Evolutionary conservation across 2,113 vertebrate species (phyloP), one percentile per base, ranked within the genome.

Genomic region (Erythrolamprus reginae): DNA sequence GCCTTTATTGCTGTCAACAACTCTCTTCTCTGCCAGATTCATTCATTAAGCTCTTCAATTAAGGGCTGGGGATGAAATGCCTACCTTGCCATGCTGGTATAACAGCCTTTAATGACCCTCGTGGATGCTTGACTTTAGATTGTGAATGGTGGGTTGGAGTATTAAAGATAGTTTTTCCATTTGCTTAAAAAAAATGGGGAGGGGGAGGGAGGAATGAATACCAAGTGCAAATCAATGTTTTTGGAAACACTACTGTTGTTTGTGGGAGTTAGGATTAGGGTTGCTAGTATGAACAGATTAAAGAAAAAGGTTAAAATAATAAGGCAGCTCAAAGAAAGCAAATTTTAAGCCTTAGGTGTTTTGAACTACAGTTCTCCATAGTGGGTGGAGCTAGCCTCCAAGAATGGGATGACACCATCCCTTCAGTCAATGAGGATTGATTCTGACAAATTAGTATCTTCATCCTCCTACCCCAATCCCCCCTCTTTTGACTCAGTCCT

Each of bases 1-100:
- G 95, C 93, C 96, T 95, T 94, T 93, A 82, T 93, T 93, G 92
- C 95, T 89, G 87, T 55, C 55, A 33, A 88, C 48, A 5, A 61
- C 84, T 83, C 84, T 52, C 33, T 52, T 45, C n/a, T 45, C 47
- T 12, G 15, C 65, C 26, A 82, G 84, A 56, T 92, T 82, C 50
- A 8, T 82, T 86, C 88, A 89, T 86, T 92, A 89, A 92, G 61
- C 86, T 58, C 58, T 52, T 89, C 88, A 82, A 86, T 89, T 89
- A 82, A 84, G 52, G 24, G 51, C 50, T 7, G 23, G 56, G 90
- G 58, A 89, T 82, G 33, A 19, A 65, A 38, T 53, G 55, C 55
- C 55, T 84, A 33, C 82, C 82, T 52, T 38, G 38, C 90, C 33
- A 50, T 9, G 19, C 82, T 88, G 52, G 52, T 56, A 88, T 88